Evolutionary conservation across 2,113 vertebrate species (phyloP), one percentile per base, ranked within the genome.

Genomic region (Saimiri boliviensis): DNA sequence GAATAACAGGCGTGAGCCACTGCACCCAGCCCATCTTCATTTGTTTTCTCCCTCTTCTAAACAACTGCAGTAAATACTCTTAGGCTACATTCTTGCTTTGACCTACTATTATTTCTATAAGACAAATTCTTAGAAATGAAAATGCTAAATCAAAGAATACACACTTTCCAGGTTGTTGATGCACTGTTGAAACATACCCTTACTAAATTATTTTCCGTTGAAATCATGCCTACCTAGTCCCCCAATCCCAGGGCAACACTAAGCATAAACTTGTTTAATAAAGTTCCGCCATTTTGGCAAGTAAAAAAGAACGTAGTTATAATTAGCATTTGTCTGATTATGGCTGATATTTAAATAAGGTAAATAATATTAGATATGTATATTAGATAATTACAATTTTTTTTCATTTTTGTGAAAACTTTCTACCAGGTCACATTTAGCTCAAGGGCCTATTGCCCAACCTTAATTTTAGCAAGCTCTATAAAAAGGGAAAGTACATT

Each of bases 401-500:
- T 84, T 94, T 77, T 86, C 49, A 86, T 58, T 52, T 58, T 23
- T 92, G 35, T 37, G 89, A 89, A 81, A 87, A 93, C 40, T 94
- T 77, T 68, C 74, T 87, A 54, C 52, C 42, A 73, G 32, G 35
- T 73, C 60, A 80, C 42, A 89, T 83, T 71, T 84, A 79, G 49
- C 54, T 93, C 94, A 90, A 93, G 93, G 45, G 10, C 4, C 37
- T 95, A 66, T 89, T 97, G 32, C 20, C 84, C n/a, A 80, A 68
- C 10, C 80, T 96, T 35, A 87, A 81, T 90, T 89, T 89, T 58
- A 91, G 91, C 45, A 96, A 47, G 35, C 56, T 96, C 95, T 30
- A 82, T 60, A 86, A 85, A 68, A 97, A 92, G 14, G 60, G n/a
- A 74, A 97, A 93, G 58, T 19, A 63, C 8, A 86, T 11, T 77